Evolutionary conservation across 1,140 invertebrate genomes (phyloP).

Genomic region (Apis laboriosa): DNA sequence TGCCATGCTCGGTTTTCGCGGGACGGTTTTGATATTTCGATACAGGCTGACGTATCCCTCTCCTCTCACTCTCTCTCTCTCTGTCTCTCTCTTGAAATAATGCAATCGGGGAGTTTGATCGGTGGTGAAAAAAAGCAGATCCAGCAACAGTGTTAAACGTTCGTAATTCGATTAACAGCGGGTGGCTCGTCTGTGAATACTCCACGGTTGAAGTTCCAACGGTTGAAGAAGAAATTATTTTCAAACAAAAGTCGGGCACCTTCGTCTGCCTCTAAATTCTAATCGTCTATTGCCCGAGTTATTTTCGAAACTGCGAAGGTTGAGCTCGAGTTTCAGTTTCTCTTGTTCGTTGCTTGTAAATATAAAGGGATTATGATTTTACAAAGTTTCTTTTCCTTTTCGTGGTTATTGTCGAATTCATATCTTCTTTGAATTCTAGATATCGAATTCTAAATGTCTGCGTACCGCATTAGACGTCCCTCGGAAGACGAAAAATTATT

Average conservation of each 20-base stretch:
- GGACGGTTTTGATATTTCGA: conserved; percentile 25
- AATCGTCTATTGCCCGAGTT: conserved; percentile 48
- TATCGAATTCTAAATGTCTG: too few species aligned
- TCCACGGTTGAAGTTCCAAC: conserved; percentile 52
- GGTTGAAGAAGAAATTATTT: conserved; percentile 49
- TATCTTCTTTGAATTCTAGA: too few species aligned
- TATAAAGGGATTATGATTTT: too few species aligned
- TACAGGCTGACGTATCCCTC: not conserved
- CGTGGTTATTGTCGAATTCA: too few species aligned
- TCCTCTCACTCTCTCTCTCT: not conserved
- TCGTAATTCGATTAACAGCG: conserved; percentile 36
- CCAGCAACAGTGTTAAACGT: not conserved
- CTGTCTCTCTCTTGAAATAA: conserved; percentile 15
- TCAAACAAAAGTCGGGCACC: conserved; percentile 42
- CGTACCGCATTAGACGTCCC: too few species aligned
- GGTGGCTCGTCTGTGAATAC: conserved; percentile 66
- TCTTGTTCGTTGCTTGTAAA: too few species aligned
- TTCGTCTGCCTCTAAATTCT: conserved; percentile 46
- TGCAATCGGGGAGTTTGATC: conserved; percentile 29
- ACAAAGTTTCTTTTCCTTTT: too few species aligned
- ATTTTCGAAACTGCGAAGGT: conserved; percentile 57
- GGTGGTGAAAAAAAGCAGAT: conserved; percentile 51
- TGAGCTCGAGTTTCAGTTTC: conserved; percentile 23
- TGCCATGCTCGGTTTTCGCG: too few species aligned
- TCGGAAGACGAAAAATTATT: too few species aligned